Conservation (phyloP, 23 tunicate genomes). For the Diplosoma virens region DNA sequence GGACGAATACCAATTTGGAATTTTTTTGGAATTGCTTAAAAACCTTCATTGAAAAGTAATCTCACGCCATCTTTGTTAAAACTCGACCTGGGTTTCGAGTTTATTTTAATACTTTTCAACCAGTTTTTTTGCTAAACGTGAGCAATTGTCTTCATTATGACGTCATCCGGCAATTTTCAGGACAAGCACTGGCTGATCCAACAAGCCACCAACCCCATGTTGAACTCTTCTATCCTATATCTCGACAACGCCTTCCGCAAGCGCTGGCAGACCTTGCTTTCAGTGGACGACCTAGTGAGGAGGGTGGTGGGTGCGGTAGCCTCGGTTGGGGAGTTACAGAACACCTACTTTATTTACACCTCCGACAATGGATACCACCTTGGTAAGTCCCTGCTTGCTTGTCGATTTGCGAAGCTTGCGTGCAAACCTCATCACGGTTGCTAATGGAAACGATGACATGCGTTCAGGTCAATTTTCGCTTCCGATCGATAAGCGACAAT, state of each 20-base stretch:
- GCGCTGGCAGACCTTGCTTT: slow-evolving; percentile 81
- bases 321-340: slow-evolving; percentile 26
- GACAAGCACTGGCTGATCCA: slow-evolving; percentile 91
- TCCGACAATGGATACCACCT: slow-evolving; percentile 95
- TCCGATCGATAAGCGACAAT: slow-evolving; percentile 95
- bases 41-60: too few species aligned
- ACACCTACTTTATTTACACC: slow-evolving; percentile 78
- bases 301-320: slow-evolving; percentile 47
- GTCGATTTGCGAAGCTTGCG: too few species aligned
- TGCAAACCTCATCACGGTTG: too few species aligned
- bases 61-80: too few species aligned
- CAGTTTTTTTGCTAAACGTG: too few species aligned
- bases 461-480: slow-evolving; percentile 91
- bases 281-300: slow-evolving; percentile 90
- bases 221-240: slow-evolving; percentile 30
- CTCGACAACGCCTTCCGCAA: slow-evolving; percentile 81
- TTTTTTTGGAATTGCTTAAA: too few species aligned
- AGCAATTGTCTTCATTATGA: too few species aligned
- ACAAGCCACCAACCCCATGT: slow-evolving; percentile 87
- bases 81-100: too few species aligned
- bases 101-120: too few species aligned
- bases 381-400: slow-evolving; percentile 63
- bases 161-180: too few species aligned
- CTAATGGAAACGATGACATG: too few species aligned
- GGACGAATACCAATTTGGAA: too few species aligned